Base-by-base conservation (phyloP, 2,888 invertebrate genomes). In the Mechanitis mazaeus region DNA sequence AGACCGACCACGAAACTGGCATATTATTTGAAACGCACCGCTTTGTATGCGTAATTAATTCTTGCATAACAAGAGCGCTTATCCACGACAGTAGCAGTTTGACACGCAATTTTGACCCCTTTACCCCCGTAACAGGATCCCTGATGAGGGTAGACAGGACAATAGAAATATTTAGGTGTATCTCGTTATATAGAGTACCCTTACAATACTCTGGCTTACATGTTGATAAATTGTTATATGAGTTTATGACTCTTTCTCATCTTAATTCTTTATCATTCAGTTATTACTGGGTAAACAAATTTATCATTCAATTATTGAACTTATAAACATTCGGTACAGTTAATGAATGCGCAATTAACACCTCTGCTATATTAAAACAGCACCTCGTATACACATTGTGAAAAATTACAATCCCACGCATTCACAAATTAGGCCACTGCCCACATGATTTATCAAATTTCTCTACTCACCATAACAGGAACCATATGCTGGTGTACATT, bases 371-470 rank as follows among this genome's bases (percentile, higher is more conserved):
- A 50, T 31, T 9, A 28, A 50, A 59, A 64, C 64, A 60, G 61
- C 62, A 60, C 46, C 38, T 47, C 59, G 60, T 60, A 61, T 62
- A 54, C 56, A 59, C 54, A 54, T 50, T 55, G 42, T 54, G 42
- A 58, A 53, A 57, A 58, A 58, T 55, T 33, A 20, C 42, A 64
- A 46, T 58, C 66, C 64, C 33, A 66, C 66, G 55, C 64, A n/a
- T 54, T 53, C 33, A 64, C 64, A 58, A 66, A 66, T 66, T 66
- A 62, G 66, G 62, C 20, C 60, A 55, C 33, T 64, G 57, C 38
- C 64, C 61, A 50, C 50, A 4, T 31, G 50, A 50, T 61, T 46
- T 56, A 50, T 50, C 60, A 50, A 47, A 46, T 28, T 55, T 31
- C 50, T 12, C 33, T 56, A 53, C 45, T 56, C 33, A 7, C 42